Conservation (phyloP, 2,888 invertebrate species). For the Andrena minutula region DNA sequence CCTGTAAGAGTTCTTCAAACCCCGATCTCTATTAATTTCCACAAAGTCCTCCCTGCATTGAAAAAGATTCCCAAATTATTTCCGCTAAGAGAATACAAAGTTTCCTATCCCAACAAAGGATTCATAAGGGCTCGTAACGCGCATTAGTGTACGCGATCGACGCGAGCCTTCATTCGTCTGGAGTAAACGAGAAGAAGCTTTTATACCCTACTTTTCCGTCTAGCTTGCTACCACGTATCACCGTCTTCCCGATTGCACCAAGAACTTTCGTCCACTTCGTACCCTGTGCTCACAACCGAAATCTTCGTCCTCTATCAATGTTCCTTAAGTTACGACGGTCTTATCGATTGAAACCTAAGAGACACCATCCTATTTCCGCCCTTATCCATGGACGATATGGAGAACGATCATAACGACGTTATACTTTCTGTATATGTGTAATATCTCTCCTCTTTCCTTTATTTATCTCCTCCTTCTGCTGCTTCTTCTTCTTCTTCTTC, state of each 20-base stretch:
- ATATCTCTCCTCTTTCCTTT: no score
- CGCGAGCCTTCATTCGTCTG: no score
- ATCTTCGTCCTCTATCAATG: background rate
- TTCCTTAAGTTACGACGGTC: conserved; percentile 10
- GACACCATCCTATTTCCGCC: conserved; percentile 5
- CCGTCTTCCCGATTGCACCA: conserved; percentile 9
- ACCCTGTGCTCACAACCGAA: background rate
- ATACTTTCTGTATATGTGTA: no score
- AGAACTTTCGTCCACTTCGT: conserved; percentile 4
- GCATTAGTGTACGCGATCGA: no score
- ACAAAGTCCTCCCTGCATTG: no score
- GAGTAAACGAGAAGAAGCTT: no score
- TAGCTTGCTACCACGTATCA: background rate
- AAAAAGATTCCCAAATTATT: no score
- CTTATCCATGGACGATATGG: background rate
- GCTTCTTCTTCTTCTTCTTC: background rate
- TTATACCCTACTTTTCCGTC: background rate
- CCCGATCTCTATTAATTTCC: no score
- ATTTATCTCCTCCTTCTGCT: background rate
- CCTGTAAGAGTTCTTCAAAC: no score
- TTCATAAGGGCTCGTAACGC: no score
- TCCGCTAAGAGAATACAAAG: no score
- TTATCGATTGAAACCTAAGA: background rate
- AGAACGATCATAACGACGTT: conserved; percentile 1
- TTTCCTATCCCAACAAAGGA: no score